A percentile compares a stretch with the other conserved stretches of the same genome.
These are phyloP conservation scores for Ectemnius continuus DNA, from an alignment of 2,888 invertebrate genomes.

Conservation along the genomic window DNA sequence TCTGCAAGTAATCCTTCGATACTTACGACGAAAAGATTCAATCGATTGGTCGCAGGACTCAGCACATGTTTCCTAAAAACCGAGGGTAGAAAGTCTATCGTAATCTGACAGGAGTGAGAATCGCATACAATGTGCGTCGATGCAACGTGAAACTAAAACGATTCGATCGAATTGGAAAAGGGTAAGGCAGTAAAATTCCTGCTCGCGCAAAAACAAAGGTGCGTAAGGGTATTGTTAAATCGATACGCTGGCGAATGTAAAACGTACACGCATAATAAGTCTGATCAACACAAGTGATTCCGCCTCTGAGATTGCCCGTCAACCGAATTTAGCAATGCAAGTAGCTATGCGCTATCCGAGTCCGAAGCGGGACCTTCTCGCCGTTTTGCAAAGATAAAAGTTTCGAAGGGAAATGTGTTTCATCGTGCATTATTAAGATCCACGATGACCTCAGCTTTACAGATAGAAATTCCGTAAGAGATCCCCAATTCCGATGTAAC, in stretches of 20 bases:
- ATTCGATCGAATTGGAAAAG: not conserved
- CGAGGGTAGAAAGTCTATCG: slow-evolving; percentile 1
- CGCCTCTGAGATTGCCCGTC: not conserved
- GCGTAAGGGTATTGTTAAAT: not conserved
- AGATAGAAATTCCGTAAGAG: no score
- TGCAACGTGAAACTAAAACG: not conserved
- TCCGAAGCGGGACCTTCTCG: not conserved
- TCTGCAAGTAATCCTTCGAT: not conserved
- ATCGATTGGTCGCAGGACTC: slow-evolving; percentile 21
- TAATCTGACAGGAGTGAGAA: slow-evolving; percentile 13
- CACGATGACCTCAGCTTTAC: no score
- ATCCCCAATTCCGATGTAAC: no score
- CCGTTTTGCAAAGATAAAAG: not conserved
- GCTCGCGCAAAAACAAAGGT: not conserved
- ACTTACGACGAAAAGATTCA: slow-evolving; percentile 26
- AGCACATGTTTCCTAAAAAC: slow-evolving; percentile 39
- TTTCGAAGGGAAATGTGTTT: not conserved
- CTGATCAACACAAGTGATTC: slow-evolving; percentile 19
- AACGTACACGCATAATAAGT: slow-evolving; percentile 23
- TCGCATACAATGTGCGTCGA: not conserved
- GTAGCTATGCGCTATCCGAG: slow-evolving; percentile 10
- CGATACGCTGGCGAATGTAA: slow-evolving; percentile 30
- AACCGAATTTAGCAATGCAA: slow-evolving; percentile 9
- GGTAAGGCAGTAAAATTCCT: not conserved
- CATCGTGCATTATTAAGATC: not conserved